Conservation (phyloP, 2,797 vertebrate genomes). For the Anableps anableps region DNA sequence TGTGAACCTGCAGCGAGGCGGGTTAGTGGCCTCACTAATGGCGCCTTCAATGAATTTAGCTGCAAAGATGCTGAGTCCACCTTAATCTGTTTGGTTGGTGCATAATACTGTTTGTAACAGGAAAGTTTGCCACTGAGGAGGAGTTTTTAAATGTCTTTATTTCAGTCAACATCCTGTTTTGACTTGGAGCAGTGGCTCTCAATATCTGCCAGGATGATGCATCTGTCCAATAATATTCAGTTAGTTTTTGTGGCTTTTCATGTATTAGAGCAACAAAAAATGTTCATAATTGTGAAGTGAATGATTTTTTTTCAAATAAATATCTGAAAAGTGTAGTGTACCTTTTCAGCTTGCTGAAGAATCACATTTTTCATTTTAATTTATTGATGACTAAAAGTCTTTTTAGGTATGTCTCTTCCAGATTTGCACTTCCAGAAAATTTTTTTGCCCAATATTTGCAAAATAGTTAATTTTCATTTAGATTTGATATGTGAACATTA, state of each 20-base stretch:
- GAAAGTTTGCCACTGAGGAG: conserved; percentile 15
- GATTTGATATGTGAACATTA: background rate
- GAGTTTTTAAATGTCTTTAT: conserved; percentile 1
- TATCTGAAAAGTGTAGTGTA: background rate
- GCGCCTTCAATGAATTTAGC: conserved; percentile 42
- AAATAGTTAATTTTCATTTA: background rate
- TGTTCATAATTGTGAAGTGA: background rate
- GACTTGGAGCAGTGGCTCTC: background rate
- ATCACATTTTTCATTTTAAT: background rate
- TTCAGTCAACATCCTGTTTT: background rate
- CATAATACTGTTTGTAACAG: conserved; percentile 16
- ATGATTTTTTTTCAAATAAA: background rate
- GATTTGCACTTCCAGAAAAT: background rate
- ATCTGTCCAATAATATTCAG: background rate
- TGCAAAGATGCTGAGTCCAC: conserved; percentile 22
- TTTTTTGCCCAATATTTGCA: background rate
- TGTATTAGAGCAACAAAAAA: background rate
- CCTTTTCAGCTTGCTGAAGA: background rate
- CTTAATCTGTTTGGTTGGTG: conserved; percentile 18
- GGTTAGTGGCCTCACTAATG: conserved; percentile 38
- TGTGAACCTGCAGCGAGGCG: conserved; percentile 70
- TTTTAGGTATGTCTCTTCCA: background rate
- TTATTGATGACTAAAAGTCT: background rate
- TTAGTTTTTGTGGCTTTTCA: background rate
- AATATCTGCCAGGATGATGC: background rate